phyloP scores from a whole-genome alignment of 1,140 invertebrate species.

The Drosophila nikananu region DNA sequence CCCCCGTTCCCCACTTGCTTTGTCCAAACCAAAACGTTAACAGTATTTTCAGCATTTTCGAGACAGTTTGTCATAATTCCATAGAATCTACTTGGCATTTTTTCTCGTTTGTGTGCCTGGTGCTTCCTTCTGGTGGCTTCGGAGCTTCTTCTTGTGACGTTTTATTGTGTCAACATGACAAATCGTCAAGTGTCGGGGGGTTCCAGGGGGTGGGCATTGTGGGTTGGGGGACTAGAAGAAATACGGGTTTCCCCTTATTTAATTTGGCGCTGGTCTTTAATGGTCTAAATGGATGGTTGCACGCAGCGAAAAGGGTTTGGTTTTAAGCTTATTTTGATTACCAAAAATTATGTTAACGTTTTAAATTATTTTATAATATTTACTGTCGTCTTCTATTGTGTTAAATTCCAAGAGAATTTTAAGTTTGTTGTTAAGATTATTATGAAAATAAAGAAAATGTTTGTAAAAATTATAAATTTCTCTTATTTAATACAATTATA shows the following conservation, averaged over 20 bases:
- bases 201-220: not conserved
- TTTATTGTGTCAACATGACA: conserved; percentile 82
- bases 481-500: not conserved
- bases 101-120: conserved; percentile 25
- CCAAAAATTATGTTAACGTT: not conserved
- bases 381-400: not conserved
- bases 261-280: conserved; percentile 64
- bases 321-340: not conserved
- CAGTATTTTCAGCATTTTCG: conserved; percentile 82
- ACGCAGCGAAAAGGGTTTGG: not conserved
- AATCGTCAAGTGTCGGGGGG: conserved; percentile 72
- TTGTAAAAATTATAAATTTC: not conserved
- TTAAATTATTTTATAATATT: not conserved
- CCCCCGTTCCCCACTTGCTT: conserved; percentile 12
- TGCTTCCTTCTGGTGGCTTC: conserved; percentile 21
- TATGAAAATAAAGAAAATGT: not conserved
- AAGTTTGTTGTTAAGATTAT: not conserved
- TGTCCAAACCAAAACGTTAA: conserved; percentile 68
- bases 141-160: conserved; percentile 51
- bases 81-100: conserved; percentile 63
- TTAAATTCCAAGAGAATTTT: not conserved
- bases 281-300: conserved; percentile 54
- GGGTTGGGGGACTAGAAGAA: not conserved
- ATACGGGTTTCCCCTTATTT: conserved; percentile 63
- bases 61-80: conserved; percentile 84